Base-by-base conservation (phyloP, 64 coral and sea anemone species). In the Stylophora pistillata region DNA sequence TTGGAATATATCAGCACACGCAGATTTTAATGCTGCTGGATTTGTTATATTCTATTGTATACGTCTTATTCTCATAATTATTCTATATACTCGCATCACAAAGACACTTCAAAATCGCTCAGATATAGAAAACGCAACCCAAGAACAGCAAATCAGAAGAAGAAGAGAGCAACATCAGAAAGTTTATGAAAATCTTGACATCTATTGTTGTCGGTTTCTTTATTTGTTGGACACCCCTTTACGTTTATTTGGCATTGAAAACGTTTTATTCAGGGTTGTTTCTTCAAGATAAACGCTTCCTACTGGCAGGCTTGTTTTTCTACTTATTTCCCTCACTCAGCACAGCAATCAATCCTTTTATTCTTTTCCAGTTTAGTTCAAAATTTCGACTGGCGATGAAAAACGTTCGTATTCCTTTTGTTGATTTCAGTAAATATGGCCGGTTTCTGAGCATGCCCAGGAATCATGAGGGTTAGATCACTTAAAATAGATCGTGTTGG, bases 321-420 rank as follows among this genome's bases (percentile, higher is more conserved):
- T 79, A 13, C 59, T 25, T 79, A 15, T 79, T 79, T 26, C 77
- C 77, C 5, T 59, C 77, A 15, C 16, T 79, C 4, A 79, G 77
- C 27, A 79, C 77, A 60, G 77, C 53, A 59, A 33, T 79, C 17
- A 79, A 79, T 79, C 77, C 77, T 13, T 2, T 79, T 17, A 79
- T 79, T 30, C 31, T 79, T 13, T 79, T 79, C 59, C 20, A 25
- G 12, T 79, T 79, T 32, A 79, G 56, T 59, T 28, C 55, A 0
- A 58, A 79, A 16, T 79, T 59, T 79, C 55, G 56, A 5, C 14
- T 31, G 18, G 28, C 77, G 37, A 47, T 47, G 37, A 47, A 47
- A 47, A 47, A 7, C 37, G 3, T 47, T 47, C 37, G 37, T 47
- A 47, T 47, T 47, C 37, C 37, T 47, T 47, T 47, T 47, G 3